Base-by-base conservation (phyloP, 37 sponge, comb jelly and placozoan genomes). In the Diacarnus erythraeanus region DNA sequence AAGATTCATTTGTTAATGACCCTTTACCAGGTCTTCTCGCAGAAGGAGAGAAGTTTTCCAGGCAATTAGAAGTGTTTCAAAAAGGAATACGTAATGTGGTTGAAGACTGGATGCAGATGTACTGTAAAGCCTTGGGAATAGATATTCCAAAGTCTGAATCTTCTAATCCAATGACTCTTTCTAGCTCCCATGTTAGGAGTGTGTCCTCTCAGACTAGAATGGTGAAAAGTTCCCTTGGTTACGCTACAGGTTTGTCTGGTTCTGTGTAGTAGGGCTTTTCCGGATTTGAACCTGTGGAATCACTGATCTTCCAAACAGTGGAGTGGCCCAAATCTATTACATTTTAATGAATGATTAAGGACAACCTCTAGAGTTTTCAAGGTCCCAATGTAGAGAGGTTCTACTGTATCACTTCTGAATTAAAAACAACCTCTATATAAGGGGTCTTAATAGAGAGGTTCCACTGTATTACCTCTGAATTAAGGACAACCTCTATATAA, bases 31-130 rank as follows among this genome's bases (percentile, higher is more conserved):
- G 30, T 26, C 72, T 72, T 23, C 47, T 41, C 2, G 29, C 8
- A 43, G 47, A 72, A 21, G 36, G 47, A n/a, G 75, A 75, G 56
- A 75, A 30, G 44, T 43, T 57, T 8, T 15, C 38, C 38, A 33
- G 33, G 12, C 21, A 37, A 23, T 59, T 75, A 3, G 59, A 8
- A 6, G 5, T 2, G 18, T 33, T 41, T 38, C 20, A 57, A 20
- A 38, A 56, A 17, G 57, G 23, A 31, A 31, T 57, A 6, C 57
- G 57, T 5, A 27, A 9, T 25, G 26, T 87, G 0, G 88, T 90
- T n/a, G 59, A 87, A 27, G 85, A 80, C n/a, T 94, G 94, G 94
- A 72, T 94, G 85, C 69, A 41, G 31, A 71, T 80, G 63, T 94
- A 94, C 39, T 64, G 92, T 2, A 41, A 73, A 73, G n/a, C 27